These are phyloP conservation scores for Alouatta palliata DNA, from an alignment of 2,113 vertebrate species.

Conservation along the genomic window DNA sequence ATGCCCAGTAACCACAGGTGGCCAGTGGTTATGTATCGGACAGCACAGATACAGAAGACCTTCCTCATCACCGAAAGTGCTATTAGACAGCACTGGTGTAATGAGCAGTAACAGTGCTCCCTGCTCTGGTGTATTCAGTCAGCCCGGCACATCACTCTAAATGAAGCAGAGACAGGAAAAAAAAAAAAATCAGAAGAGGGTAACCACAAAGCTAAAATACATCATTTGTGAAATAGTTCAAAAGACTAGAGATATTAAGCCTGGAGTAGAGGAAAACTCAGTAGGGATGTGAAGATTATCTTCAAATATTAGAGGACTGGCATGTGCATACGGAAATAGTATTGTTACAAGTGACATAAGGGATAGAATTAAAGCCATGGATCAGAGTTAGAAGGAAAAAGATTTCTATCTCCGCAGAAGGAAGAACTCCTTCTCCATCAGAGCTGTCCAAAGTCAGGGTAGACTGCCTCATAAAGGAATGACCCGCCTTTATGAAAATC, in stretches of 20 bases:
- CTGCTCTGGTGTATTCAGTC: not conserved
- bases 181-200: not conserved
- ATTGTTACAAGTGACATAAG: not conserved
- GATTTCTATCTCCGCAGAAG: not conserved
- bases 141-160: not conserved
- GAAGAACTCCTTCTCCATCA: not conserved
- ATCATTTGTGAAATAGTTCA: not conserved
- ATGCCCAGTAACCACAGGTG: not conserved
- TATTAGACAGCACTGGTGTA: not conserved
- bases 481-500: not conserved
- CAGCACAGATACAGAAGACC: not conserved
- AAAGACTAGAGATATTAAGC: not conserved
- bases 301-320: not conserved
- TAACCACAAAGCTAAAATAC: not conserved
- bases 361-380: not conserved
- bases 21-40: not conserved
- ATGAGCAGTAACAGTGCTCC: not conserved
- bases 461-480: not conserved
- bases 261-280: not conserved
- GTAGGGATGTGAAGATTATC: not conserved
- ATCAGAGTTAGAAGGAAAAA: not conserved
- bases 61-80: not conserved
- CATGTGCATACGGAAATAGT: not conserved
- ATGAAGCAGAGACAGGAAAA: not conserved
- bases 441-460: not conserved